These are phyloP conservation scores for Pterostichus niger DNA, from an alignment of 2,888 invertebrate species.

Conservation along the genomic window DNA sequence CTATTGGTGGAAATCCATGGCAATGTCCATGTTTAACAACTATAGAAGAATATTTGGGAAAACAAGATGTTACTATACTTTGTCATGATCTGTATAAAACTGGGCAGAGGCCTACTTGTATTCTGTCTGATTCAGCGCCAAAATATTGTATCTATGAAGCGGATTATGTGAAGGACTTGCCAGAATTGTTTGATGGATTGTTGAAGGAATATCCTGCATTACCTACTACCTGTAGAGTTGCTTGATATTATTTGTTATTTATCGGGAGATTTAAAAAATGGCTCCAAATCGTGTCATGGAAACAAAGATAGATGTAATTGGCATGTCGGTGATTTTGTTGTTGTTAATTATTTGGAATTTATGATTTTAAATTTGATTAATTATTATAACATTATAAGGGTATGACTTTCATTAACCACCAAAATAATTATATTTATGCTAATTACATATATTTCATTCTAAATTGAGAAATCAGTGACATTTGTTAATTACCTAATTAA, in stretches of 20 bases:
- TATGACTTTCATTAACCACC: too few species aligned
- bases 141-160: slow-evolving; percentile 59
- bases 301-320: too few species aligned
- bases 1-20: slow-evolving; percentile 64
- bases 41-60: slow-evolving; percentile 29
- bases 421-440: too few species aligned
- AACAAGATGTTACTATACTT: slow-evolving; percentile 50
- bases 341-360: too few species aligned
- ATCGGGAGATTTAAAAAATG: too few species aligned
- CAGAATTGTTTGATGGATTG: slow-evolving; percentile 22
- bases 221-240: slow-evolving; percentile 59
- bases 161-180: slow-evolving; percentile 57
- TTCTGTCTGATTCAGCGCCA: slow-evolving; percentile 25
- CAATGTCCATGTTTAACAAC: slow-evolving; percentile 60
- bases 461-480: too few species aligned
- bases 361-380: too few species aligned
- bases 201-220: slow-evolving; percentile 45
- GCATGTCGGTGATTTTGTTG: too few species aligned
- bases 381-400: too few species aligned
- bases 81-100: slow-evolving; percentile 44
- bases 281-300: too few species aligned
- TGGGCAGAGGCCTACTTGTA: slow-evolving; percentile 57
- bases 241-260: neutral
- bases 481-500: too few species aligned
- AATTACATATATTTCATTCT: too few species aligned